phyloP scores from a whole-genome alignment of 2,797 vertebrate species.

The Momotus momota region DNA sequence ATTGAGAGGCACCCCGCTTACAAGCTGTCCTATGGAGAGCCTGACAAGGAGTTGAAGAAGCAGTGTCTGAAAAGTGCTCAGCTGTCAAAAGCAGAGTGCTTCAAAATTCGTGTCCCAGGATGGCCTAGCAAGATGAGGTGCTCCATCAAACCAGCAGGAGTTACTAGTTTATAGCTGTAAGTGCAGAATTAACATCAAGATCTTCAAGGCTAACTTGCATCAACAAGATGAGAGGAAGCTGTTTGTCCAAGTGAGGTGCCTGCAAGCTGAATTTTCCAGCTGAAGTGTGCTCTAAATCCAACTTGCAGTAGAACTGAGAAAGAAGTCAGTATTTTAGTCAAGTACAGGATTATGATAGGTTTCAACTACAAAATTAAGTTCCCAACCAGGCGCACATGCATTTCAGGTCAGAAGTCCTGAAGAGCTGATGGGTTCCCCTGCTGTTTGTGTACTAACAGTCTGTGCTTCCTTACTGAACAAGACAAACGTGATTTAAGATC shows the following conservation, averaged over 20 bases:
- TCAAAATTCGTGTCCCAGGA: background rate
- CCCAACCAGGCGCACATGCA: background rate
- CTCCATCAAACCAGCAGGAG: background rate
- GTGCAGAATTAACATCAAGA: background rate
- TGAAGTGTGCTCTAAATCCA: background rate
- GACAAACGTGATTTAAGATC: background rate
- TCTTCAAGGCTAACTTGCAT: background rate
- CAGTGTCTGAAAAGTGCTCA: background rate
- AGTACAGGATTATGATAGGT: too few relatives aligned
- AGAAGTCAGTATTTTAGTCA: background rate
- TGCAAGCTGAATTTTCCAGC: background rate
- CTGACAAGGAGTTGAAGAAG: background rate
- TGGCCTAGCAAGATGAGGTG: background rate
- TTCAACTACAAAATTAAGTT: background rate
- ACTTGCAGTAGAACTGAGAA: background rate
- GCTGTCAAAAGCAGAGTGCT: background rate
- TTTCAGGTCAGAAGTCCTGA: background rate
- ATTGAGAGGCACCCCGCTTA: too few relatives aligned
- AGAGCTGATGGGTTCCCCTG: background rate
- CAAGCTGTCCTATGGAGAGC: background rate
- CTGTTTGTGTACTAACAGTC: background rate
- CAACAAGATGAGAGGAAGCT: background rate
- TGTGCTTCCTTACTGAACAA: background rate
- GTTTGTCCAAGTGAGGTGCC: background rate
- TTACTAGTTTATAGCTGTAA: background rate